phyloP scores from a whole-genome alignment of 1,140 invertebrate species.

The Drosophila kanapiae region DNA sequence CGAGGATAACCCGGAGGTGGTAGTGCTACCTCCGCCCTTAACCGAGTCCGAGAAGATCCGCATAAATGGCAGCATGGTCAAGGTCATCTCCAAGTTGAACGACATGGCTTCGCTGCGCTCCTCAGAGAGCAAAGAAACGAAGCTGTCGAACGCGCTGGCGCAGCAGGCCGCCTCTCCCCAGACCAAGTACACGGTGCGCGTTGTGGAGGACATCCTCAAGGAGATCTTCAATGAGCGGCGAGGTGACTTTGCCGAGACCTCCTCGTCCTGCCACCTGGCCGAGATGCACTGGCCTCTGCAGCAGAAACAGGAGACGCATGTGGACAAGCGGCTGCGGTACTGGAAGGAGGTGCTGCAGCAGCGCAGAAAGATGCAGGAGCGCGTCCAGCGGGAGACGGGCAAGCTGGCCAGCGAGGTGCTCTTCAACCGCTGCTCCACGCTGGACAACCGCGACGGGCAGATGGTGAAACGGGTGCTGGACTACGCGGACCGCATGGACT shows the following conservation, averaged over 20 bases:
- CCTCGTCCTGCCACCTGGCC: conserved; percentile 35
- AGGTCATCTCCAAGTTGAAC: conserved; percentile 21
- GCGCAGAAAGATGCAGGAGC: conserved; percentile 51
- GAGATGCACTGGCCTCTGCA: background rate
- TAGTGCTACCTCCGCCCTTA: too few relatives aligned
- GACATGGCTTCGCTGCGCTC: conserved; percentile 12
- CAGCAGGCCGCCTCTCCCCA: background rate
- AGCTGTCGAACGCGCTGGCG: background rate
- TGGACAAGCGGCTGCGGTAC: conserved; percentile 63
- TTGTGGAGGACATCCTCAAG: conserved; percentile 58
- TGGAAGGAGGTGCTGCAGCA: conserved; percentile 63
- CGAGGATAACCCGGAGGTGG: background rate
- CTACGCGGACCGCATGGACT: conserved; percentile 62
- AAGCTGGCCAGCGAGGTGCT: conserved; percentile 63
- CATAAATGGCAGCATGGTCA: too few relatives aligned
- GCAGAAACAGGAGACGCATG: conserved; percentile 14
- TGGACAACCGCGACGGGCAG: conserved; percentile 66
- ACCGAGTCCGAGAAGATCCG: background rate
- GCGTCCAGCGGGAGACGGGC: conserved; percentile 47
- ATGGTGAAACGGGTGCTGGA: conserved; percentile 64
- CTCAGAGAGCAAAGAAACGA: background rate
- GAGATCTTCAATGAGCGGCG: conserved; percentile 55
- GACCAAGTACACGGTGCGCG: conserved; percentile 34
- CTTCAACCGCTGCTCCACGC: conserved; percentile 62
- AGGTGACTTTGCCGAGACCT: conserved; percentile 42